Conservation (phyloP, 2,888 invertebrate genomes). For the Mantis religiosa region DNA sequence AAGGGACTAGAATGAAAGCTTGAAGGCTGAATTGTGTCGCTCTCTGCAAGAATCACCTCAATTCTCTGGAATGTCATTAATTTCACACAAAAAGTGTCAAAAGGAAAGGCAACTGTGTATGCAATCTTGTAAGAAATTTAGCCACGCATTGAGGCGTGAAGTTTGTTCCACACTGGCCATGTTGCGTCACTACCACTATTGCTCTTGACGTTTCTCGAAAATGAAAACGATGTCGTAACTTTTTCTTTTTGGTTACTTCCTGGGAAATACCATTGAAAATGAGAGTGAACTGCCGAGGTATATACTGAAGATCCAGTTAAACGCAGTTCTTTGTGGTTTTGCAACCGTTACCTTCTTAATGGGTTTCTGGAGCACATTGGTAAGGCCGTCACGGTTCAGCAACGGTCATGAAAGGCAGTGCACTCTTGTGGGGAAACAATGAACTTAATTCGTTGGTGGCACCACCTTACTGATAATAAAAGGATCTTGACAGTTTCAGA, state of each 20-base stretch:
- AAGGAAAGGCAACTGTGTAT: not conserved
- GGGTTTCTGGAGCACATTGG: not conserved
- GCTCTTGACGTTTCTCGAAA: not conserved
- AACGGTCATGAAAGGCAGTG: not conserved
- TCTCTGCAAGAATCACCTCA: not conserved
- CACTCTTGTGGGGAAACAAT: no score
- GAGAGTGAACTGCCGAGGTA: not conserved
- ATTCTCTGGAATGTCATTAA: not conserved
- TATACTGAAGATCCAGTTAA: not conserved
- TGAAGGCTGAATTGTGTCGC: not conserved
- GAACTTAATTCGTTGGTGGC: no score
- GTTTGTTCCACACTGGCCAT: not conserved
- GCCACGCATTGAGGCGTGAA: not conserved
- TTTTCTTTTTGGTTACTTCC: not conserved
- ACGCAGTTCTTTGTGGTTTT: not conserved
- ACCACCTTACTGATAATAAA: no score
- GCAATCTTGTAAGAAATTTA: not conserved
- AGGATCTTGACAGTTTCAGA: no score
- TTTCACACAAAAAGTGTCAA: not conserved
- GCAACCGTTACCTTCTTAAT: not conserved
- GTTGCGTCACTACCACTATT: not conserved
- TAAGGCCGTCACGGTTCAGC: not conserved
- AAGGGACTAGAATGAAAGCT: not conserved
- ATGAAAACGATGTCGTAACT: not conserved
- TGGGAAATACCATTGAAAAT: not conserved